phyloP scores from a whole-genome alignment of 2,888 invertebrate genomes.

The Strigamia crassipes region DNA sequence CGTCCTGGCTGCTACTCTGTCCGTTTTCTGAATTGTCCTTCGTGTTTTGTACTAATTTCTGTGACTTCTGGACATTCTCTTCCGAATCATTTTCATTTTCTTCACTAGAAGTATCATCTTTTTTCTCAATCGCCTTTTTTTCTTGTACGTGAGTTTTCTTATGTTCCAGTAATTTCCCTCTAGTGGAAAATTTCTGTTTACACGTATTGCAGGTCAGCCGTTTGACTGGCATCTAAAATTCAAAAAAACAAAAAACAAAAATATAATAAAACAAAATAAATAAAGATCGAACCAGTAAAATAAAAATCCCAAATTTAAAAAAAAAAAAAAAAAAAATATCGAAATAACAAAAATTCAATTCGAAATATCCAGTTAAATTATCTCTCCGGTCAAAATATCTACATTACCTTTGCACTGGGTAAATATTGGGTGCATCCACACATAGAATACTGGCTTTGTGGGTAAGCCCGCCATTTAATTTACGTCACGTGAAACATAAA shows the following conservation, averaged over 20 bases:
- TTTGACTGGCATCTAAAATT: not conserved
- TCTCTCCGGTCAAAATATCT: conserved; percentile 20
- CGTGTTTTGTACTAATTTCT: not conserved
- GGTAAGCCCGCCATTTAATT: conserved; percentile 45
- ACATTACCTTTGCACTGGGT: conserved; percentile 30
- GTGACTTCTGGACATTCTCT: not conserved
- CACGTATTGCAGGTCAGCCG: not conserved
- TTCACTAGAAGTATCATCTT: not conserved
- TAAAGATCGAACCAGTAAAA: too few species aligned
- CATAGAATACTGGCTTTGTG: conserved; percentile 43
- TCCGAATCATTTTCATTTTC: conserved; percentile 6
- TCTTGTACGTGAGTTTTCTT: conserved; percentile 14
- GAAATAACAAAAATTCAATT: not conserved
- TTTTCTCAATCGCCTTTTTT: not conserved
- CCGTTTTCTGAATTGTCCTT: not conserved
- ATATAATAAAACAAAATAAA: not conserved
- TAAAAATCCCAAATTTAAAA: not conserved
- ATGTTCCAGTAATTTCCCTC: conserved; percentile 7
- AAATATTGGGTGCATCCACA: conserved; percentile 44
- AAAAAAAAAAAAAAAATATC: not conserved
- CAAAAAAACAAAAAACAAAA: not conserved
- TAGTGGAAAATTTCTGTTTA: conserved; percentile 19
- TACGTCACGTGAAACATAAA: conserved; percentile 8
- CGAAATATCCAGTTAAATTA: not conserved
- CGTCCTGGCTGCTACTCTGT: not conserved